Evolutionary conservation across 2,113 vertebrate species (phyloP).

Genomic region (Aspiorhynchus laticeps): DNA sequence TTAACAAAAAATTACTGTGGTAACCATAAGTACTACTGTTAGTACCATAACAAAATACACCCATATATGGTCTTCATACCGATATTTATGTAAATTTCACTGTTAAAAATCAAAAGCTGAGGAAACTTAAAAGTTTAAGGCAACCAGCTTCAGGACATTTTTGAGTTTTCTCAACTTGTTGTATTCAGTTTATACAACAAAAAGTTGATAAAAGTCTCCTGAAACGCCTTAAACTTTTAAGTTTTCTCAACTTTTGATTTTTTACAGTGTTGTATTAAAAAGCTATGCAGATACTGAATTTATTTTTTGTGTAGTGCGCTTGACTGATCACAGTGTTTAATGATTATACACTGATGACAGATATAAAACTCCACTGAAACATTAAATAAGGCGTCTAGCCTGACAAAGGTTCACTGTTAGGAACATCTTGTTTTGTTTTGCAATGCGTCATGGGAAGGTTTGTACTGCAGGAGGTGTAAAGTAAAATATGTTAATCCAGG

Average conservation of each 20-base stretch:
- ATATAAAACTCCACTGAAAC: not conserved
- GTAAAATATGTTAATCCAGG: not conserved
- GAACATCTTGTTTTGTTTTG: not conserved
- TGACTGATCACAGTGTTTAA: not conserved
- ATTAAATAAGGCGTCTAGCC: not conserved
- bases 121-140: too few relatives aligned
- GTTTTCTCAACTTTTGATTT: too few relatives aligned
- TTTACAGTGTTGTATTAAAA: too few relatives aligned
- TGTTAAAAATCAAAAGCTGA: too few relatives aligned
- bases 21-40: not conserved
- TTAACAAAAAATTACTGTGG: not conserved
- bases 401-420: not conserved
- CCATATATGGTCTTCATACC: not conserved
- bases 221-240: too few relatives aligned
- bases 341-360: not conserved
- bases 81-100: too few relatives aligned
- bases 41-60: too few relatives aligned
- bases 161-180: too few relatives aligned
- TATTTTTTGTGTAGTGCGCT: not conserved
- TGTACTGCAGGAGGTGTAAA: not conserved
- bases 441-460: not conserved
- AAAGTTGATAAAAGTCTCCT: too few relatives aligned
- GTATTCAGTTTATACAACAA: too few relatives aligned
- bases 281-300: not conserved
- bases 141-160: too few relatives aligned